phyloP scores from a whole-genome alignment of 2,797 vertebrate genomes.

The Gorsachius magnificus region DNA sequence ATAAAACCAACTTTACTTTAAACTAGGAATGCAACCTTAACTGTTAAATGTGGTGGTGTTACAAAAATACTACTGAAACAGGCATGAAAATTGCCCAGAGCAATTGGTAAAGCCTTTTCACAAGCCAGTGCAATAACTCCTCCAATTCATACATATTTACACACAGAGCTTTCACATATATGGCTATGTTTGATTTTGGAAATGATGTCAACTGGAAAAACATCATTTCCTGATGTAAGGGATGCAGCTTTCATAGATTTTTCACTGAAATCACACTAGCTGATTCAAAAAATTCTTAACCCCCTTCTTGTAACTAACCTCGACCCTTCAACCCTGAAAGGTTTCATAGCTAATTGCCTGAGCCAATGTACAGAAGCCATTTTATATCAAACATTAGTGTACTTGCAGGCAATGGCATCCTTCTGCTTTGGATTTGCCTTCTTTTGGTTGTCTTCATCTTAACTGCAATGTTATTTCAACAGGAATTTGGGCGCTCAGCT shows the following conservation, averaged over 20 bases:
- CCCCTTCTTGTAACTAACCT: background rate
- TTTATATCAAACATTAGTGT: background rate
- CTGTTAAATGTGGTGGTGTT: background rate
- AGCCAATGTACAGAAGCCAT: background rate
- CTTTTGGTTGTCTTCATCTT: background rate
- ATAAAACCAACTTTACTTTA: background rate
- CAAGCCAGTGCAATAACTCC: background rate
- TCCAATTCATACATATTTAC: background rate
- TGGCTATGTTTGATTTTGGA: background rate
- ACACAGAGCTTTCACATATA: background rate
- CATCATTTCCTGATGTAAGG: background rate
- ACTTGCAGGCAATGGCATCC: background rate
- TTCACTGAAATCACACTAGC: background rate
- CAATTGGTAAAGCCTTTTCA: background rate
- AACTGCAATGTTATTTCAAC: background rate
- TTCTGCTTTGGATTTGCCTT: background rate
- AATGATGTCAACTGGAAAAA: background rate
- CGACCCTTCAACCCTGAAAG: background rate
- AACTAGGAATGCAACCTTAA: background rate
- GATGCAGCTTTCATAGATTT: background rate
- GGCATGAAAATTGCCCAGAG: background rate
- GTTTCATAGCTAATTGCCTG: background rate
- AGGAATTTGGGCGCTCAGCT: slow-evolving; percentile 28
- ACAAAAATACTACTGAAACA: background rate
- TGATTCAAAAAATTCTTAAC: background rate